Conservation (phyloP, 2,888 invertebrate species). For the Coenonympha glycerion region DNA sequence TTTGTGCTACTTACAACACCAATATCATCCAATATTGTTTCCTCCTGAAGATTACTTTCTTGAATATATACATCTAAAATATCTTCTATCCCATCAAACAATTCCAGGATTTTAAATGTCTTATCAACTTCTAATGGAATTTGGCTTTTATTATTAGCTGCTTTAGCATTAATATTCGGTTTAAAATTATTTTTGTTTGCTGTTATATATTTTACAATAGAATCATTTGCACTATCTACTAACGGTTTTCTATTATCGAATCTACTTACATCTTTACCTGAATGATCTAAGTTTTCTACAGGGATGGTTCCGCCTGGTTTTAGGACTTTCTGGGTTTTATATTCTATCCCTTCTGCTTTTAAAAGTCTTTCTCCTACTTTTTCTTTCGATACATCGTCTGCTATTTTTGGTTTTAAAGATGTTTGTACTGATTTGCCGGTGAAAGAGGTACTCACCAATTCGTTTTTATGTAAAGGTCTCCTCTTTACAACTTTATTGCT, state of each 20-base stretch:
- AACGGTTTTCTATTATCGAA: no score
- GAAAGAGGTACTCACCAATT: background rate
- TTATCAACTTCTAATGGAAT: background rate
- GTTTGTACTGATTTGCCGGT: background rate
- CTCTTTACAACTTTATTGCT: background rate
- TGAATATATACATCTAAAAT: background rate
- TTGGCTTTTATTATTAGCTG: background rate
- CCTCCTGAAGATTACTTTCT: background rate
- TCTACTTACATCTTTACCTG: no score
- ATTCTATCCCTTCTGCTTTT: background rate
- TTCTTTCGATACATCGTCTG: background rate
- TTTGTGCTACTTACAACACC: background rate
- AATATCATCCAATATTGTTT: background rate
- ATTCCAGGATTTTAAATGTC: background rate
- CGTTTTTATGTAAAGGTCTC: background rate
- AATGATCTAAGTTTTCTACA: background rate
- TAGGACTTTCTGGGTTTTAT: background rate
- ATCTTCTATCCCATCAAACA: conserved; percentile 2
- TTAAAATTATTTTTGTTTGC: background rate
- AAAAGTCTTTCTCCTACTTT: background rate
- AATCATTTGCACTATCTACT: no score
- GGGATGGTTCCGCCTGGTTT: background rate
- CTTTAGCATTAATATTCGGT: background rate
- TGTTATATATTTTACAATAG: background rate
- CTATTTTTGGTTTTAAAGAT: background rate